Percentiles rank a stretch among this genome's conserved stretches.
Evolutionary conservation across 2,797 vertebrate genomes (phyloP).

Genomic region (Babyrousa celebensis): DNA sequence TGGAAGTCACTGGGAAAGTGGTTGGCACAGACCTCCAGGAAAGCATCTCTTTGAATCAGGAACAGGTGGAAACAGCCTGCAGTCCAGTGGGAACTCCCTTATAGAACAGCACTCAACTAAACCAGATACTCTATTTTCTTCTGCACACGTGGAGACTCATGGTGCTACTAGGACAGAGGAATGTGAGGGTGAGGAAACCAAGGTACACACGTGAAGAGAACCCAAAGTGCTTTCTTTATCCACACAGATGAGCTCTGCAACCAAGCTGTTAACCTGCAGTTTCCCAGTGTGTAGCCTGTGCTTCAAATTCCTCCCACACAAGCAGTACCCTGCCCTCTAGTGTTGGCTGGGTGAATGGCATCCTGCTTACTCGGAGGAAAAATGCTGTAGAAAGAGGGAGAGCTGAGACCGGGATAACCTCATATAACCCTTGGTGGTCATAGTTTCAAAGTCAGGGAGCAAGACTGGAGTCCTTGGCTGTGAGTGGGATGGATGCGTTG

Average conservation of each 20-base stretch:
- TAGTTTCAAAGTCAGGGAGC: not conserved
- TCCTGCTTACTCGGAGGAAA: not conserved
- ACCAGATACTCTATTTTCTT: not conserved
- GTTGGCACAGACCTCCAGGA: not conserved
- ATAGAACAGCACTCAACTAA: not conserved
- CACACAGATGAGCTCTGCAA: not conserved
- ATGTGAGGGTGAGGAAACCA: not conserved
- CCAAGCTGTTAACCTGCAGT: not conserved
- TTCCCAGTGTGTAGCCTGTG: not conserved
- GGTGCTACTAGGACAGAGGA: not conserved
- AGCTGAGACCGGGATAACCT: not conserved
- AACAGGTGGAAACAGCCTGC: not conserved
- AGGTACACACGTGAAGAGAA: not conserved
- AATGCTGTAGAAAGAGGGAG: not conserved
- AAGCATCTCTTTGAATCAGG: not conserved
- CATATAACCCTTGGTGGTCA: not conserved
- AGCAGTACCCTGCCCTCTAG: not conserved
- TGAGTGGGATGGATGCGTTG: not conserved
- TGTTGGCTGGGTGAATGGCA: not conserved
- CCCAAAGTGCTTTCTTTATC: not conserved
- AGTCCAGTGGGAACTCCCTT: not conserved
- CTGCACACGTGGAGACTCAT: not conserved
- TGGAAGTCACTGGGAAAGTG: no score
- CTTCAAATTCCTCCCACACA: not conserved
- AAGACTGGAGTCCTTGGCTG: not conserved